Evolutionary conservation across 1,140 invertebrate genomes (phyloP), one percentile per base, ranked within the genome.

Genomic region (Drosophila jambulina): DNA sequence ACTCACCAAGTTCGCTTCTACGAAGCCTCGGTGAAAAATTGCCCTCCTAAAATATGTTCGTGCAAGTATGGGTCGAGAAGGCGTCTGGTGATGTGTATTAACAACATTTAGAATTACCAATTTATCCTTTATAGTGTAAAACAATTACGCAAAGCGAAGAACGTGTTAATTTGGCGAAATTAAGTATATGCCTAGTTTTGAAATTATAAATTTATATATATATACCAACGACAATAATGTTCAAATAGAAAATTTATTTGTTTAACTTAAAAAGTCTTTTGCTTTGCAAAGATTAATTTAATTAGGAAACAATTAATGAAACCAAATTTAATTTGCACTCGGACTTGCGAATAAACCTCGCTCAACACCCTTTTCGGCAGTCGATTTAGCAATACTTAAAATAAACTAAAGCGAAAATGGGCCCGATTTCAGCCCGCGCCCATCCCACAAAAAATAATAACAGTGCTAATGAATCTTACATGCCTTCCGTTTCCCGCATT

Each of bases 91-190:
- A 38, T 67, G 57, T 40, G 21, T 25, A 61, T 45, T 54, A 45
- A 51, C 45, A 51, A 48, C 40, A 54, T 64, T 62, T 27, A 17
- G 45, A 64, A 68, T 77, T 46, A 60, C 12, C 49, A 68, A 64
- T 76, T 72, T 48, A 61, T 32, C 40, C 64, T 70, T 65, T 46
- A 69, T 60, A 78, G 74, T 85, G 70, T 29, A 49, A 54, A 63
- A 79, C 67, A 59, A 70, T 70, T 79, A 57, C 46, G 46, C 54
- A 75, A 19, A n/a, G 29, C 51, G 27, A 58, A 42, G 8, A 23
- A 15, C 3, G 21, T 23, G 13, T 23, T 46, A 34, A 21, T 62
- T 67, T 27, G 17, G 6, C 56, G 2, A 21, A 21, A 34, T 13
- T 12, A 13, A 13, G 32, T 34, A 13, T 12, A 13, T 34, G 2